phyloP scores from a whole-genome alignment of 2,113 vertebrate genomes.

The Azemiops feae region DNA sequence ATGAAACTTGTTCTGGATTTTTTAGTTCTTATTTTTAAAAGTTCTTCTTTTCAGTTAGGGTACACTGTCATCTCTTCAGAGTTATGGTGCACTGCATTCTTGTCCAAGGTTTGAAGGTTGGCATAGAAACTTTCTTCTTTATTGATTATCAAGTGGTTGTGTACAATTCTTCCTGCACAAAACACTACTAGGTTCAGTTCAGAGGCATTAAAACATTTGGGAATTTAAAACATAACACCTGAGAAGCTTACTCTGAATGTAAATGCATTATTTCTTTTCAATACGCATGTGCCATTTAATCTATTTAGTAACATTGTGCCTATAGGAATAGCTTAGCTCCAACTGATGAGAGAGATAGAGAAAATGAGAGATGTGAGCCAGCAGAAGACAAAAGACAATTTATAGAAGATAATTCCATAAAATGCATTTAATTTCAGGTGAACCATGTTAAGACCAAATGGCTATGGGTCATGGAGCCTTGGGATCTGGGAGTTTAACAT shows the following conservation, averaged over 20 bases:
- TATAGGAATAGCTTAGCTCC: background rate
- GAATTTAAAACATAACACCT: constrained; percentile 28
- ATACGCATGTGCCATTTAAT: background rate
- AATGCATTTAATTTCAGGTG: background rate
- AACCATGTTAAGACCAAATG: background rate
- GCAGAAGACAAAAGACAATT: background rate
- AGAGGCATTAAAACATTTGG: background rate
- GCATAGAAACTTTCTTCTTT: constrained; percentile 66
- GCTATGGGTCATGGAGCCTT: background rate
- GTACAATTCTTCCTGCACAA: constrained; percentile 13
- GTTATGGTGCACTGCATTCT: constrained; percentile 63
- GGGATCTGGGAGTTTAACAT: background rate
- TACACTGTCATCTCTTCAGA: constrained; percentile 51
- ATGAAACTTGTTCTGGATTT: constrained; percentile 15
- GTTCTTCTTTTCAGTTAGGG: constrained; percentile 37
- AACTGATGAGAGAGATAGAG: background rate
- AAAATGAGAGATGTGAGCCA: background rate
- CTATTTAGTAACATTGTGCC: background rate
- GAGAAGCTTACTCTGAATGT: background rate
- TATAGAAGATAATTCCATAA: background rate
- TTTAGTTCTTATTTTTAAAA: constrained; percentile 32
- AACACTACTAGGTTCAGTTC: constrained; percentile 25
- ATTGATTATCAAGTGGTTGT: constrained; percentile 24
- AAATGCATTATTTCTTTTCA: background rate
- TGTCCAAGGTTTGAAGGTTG: constrained; percentile 55